Conservation (phyloP, 2,797 vertebrate genomes). For the Anisognathus igniventris region DNA sequence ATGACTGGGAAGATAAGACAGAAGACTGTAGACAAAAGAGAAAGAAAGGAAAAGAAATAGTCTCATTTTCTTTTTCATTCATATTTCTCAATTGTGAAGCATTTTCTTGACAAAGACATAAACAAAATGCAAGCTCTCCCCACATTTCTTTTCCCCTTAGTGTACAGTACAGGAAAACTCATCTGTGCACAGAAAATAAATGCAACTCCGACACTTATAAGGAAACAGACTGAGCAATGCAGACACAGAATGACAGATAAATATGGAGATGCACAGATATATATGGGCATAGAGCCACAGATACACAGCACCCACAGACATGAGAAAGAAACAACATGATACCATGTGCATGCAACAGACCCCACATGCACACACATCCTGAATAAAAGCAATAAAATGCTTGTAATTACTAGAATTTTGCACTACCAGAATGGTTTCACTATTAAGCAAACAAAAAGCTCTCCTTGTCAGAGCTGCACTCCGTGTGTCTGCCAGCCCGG, state of each 20-base stretch:
- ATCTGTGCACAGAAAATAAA: background rate
- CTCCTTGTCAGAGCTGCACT: background rate
- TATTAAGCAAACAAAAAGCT: background rate
- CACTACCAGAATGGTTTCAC: background rate
- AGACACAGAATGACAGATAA: constrained; percentile 11
- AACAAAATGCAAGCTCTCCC: background rate
- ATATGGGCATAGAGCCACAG: background rate
- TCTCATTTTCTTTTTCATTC: background rate
- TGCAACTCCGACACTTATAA: background rate
- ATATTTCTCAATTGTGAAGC: background rate
- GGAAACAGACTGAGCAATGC: constrained; percentile 24
- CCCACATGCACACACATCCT: background rate
- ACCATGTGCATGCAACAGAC: background rate
- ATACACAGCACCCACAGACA: background rate
- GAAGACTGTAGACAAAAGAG: background rate
- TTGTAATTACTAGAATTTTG: background rate
- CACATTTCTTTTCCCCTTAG: background rate
- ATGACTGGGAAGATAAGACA: background rate
- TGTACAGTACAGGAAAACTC: background rate
- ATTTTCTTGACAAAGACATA: background rate
- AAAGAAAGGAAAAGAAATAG: background rate
- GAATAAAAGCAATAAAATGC: background rate
- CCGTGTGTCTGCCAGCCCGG: background rate
- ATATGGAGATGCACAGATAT: background rate
- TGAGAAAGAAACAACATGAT: background rate